phyloP scores from a whole-genome alignment of 2,113 vertebrate genomes.

The Atractosteus spatula region DNA sequence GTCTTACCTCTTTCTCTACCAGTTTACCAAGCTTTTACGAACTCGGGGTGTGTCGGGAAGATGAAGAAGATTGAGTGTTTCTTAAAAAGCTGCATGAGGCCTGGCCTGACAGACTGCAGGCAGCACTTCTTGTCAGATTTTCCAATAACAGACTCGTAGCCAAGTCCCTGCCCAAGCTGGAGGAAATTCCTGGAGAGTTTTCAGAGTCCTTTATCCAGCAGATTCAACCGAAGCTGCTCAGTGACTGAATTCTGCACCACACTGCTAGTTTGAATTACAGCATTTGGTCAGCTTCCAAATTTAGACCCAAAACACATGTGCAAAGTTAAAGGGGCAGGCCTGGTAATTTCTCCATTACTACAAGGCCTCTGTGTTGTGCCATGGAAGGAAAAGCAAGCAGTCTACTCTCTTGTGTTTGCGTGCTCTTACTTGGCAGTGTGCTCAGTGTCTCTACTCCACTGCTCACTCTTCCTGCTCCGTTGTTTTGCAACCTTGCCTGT shows the following conservation, averaged over 20 bases:
- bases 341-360: slow-evolving; percentile 20
- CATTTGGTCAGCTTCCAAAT: slow-evolving; percentile 75
- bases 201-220: slow-evolving; percentile 61
- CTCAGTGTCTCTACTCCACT: slow-evolving; percentile 8
- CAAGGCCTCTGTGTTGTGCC: background rate
- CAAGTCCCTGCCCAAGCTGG: slow-evolving; percentile 84
- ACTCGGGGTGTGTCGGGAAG: slow-evolving; percentile 41
- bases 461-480: too few species aligned
- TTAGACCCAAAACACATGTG: slow-evolving; percentile 80
- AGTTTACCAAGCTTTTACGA: slow-evolving; percentile 19
- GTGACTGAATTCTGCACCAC: slow-evolving; percentile 44
- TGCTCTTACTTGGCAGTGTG: slow-evolving; percentile 15
- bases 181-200: slow-evolving; percentile 83
- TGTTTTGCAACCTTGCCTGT: too few species aligned
- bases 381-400: background rate
- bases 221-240: slow-evolving; percentile 68
- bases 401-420: slow-evolving; percentile 18
- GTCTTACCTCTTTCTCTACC: slow-evolving; percentile 54
- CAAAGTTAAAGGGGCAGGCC: slow-evolving; percentile 56
- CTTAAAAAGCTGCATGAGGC: slow-evolving; percentile 64
- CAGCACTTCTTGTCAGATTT: slow-evolving; percentile 79
- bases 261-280: slow-evolving; percentile 67
- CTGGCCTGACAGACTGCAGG: slow-evolving; percentile 59
- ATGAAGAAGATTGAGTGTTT: slow-evolving; percentile 45
- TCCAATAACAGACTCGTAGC: slow-evolving; percentile 77